Base-by-base conservation (phyloP, 2,888 invertebrate species). In the Drosophila limbata region DNA sequence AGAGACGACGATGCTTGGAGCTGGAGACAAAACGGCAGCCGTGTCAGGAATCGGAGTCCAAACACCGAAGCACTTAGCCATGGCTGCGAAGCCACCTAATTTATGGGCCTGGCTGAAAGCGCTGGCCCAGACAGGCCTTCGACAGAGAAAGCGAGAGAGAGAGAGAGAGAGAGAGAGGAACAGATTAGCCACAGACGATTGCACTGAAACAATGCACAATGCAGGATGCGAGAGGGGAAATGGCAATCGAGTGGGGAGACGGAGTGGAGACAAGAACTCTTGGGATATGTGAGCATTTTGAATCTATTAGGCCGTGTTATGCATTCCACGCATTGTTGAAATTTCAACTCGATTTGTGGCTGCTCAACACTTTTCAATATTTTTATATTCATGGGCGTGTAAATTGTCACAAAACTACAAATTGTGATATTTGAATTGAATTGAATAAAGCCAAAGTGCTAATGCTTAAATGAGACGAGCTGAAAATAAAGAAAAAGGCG, bases 111-210 rank as follows among this genome's bases (percentile, higher is more conserved):
- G 71, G 69, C 77, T 81, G 77, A 77, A 77, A 69, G 73, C 73
- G 28, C 33, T 48, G 45, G 50, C 13, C 52, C 76, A 76, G 76
- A 55, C 75, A 70, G 31, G 15, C 45, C 11, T 13, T 53, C 10
- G n/a, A 28, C 52, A 50, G 61, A 68, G 69, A 57, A n/a, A 28
- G 28, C 3, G 0, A 17, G 40, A 10, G 42, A 19, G 19, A 11
- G 42, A 42, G 11, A 5, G 19, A 19, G 19, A 42, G 5, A 6
- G 42, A 19, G 11, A 50, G 37, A 73, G 78, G 70, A 67, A 65
- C 48, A 79, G 85, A 89, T 85, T 85, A 89, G 82, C 68, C 82
- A 87, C 89, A 87, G 89, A 81, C 89, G 73, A 89, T 87, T 89
- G 82, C 83, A 82, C 79, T 74, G 85, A 80, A 85, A 85, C 85